Evolutionary conservation across 2,797 vertebrate species (phyloP).

Genomic region (Gadopsis marmoratus): DNA sequence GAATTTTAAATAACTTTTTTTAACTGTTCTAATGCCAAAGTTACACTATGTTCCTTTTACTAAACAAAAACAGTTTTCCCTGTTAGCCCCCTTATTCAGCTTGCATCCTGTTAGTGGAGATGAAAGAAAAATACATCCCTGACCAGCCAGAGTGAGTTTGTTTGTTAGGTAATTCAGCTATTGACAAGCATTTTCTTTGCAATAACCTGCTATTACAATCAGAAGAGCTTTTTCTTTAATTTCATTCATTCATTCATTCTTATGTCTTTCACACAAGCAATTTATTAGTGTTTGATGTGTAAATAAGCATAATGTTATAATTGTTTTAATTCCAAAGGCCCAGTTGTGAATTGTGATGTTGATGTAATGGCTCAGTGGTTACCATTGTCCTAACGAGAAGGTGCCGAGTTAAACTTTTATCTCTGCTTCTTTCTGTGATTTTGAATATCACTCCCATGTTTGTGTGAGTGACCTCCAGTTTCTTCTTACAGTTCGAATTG

Average conservation of each 20-base stretch:
- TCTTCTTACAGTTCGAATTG: constrained; percentile 20
- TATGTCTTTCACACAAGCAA: not conserved
- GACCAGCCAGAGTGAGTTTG: constrained; percentile 1
- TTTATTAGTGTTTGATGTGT: constrained; percentile 17
- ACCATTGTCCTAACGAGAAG: not conserved
- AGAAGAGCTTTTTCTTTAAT: constrained; percentile 25
- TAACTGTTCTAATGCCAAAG: not conserved
- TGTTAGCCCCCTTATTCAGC: constrained; percentile 1
- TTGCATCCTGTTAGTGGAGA: constrained; percentile 15
- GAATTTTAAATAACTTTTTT: not conserved
- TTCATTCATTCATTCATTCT: not conserved
- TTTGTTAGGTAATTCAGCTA: not conserved
- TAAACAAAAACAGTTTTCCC: not conserved
- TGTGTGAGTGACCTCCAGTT: constrained; percentile 3
- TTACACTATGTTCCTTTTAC: not conserved
- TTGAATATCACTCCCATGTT: not conserved
- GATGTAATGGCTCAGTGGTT: not conserved
- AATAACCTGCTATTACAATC: constrained; percentile 43
- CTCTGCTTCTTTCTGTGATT: not conserved
- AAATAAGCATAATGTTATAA: constrained; percentile 18
- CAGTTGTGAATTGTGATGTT: constrained; percentile 5
- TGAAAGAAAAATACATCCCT: not conserved
- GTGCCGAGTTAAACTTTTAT: not conserved
- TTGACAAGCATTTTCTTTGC: constrained; percentile 8
- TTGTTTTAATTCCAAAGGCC: constrained; percentile 14